phyloP scores from a whole-genome alignment of 2,888 invertebrate species.

The Carcina quercana region DNA sequence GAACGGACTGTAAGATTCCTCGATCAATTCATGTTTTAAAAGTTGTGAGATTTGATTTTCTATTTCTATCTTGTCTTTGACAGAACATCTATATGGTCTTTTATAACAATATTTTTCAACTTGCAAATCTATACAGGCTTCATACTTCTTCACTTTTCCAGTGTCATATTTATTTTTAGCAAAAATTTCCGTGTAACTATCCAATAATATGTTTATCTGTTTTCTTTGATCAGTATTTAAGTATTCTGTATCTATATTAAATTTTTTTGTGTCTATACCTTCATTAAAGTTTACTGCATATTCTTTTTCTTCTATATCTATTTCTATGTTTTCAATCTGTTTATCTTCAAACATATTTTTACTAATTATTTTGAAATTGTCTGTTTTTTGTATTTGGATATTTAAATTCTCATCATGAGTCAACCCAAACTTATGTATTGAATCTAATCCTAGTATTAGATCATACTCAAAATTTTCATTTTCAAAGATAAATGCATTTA shows the following conservation, averaged over 20 bases:
- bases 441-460: too few relatives aligned
- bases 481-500: too few relatives aligned
- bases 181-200: slow-evolving; percentile 13
- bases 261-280: slow-evolving; percentile 5
- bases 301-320: too few relatives aligned
- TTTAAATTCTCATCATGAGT: too few relatives aligned
- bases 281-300: background rate
- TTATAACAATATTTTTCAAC: slow-evolving; percentile 15
- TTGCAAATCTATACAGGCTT: slow-evolving; percentile 12
- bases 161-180: slow-evolving; percentile 20
- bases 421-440: too few relatives aligned
- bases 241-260: slow-evolving; percentile 11
- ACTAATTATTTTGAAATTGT: too few relatives aligned
- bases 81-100: slow-evolving; percentile 16
- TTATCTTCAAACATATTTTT: too few relatives aligned
- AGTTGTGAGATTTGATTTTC: slow-evolving; percentile 15
- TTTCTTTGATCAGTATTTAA: slow-evolving; percentile 11
- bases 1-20: slow-evolving; percentile 22
- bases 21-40: slow-evolving; percentile 15
- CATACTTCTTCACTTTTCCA: slow-evolving; percentile 12
- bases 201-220: slow-evolving; percentile 12
- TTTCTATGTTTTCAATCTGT: too few relatives aligned
- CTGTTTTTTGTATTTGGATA: too few relatives aligned
- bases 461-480: too few relatives aligned
- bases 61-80: slow-evolving; percentile 17